These are phyloP conservation scores for Alloplasta piceator DNA, from an alignment of 2,888 invertebrate species.

Conservation along the genomic window DNA sequence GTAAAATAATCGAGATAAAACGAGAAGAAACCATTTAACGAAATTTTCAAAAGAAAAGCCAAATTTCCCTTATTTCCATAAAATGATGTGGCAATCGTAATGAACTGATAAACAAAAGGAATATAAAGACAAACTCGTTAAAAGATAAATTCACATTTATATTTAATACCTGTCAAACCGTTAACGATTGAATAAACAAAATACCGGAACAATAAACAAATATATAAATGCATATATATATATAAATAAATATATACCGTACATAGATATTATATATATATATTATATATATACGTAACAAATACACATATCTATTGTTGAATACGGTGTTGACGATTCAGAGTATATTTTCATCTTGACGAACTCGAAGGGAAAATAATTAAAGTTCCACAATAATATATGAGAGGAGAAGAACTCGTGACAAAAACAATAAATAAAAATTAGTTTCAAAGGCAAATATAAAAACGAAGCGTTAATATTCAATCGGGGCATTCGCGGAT, in stretches of 20 bases:
- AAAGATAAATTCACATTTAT: constrained; percentile 46
- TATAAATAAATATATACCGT: constrained; percentile 44
- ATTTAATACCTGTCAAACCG: constrained; percentile 36
- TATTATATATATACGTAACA: constrained; percentile 36
- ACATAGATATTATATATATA: constrained; percentile 24
- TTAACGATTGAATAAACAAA: constrained; percentile 27
- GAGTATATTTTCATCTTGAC: constrained; percentile 77
- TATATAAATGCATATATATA: constrained; percentile 44
- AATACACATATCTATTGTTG: constrained; percentile 66
- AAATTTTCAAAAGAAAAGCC: too few species aligned
- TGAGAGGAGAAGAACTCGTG: constrained; percentile 41
- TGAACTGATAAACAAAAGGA: not conserved
- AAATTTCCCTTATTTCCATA: too few species aligned
- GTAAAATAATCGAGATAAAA: not conserved
- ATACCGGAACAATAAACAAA: constrained; percentile 29
- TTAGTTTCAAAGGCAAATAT: constrained; percentile 32
- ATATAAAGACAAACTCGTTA: constrained; percentile 4
- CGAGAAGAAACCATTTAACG: not conserved
- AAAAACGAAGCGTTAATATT: constrained; percentile 19
- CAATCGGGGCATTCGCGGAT: constrained; percentile 31
- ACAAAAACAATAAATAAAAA: constrained; percentile 61
- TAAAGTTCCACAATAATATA: constrained; percentile 24
- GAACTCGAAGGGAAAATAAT: constrained; percentile 29
- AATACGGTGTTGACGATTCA: constrained; percentile 75
- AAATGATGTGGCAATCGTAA: too few species aligned